Evolutionary conservation across 2,113 vertebrate species (phyloP), one percentile per base, ranked within the genome.

Genomic region (Petroica traversi): DNA sequence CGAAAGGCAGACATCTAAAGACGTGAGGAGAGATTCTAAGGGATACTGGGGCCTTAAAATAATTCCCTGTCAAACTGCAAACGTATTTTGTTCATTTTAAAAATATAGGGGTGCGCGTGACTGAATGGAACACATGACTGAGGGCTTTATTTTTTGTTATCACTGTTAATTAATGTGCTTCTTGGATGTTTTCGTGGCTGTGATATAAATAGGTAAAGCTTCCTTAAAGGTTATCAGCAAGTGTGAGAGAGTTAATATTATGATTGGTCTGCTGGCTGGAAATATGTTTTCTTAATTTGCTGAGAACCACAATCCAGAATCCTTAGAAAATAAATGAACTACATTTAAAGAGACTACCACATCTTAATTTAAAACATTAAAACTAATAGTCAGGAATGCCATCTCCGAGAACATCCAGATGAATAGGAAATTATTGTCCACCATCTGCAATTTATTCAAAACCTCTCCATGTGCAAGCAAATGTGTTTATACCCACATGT

Each of bases 1-100:
- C 36, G 54, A 97, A 88, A 97, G 91, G 93, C 96, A 96, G 97
- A 97, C 63, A 57, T 97, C 96, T 97, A 89, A 95, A 97, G 95
- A 97, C 93, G 88, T 95, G 95, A 98, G 92, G 75, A n/a, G 33
- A 96, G 96, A 97, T 97, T 96, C 95, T 97, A 94, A 97, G 94
- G 93, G 92, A 95, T 89, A 93, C 85, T 58, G 59, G 19, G 75
- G 77, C 84, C 94, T 95, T 97, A 97, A 96, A 97, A 94, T 96
- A 95, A 85, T 83, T 74, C 93, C 81, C 86, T 25, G 20, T 57
- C 84, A 91, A 88, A 72, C 77, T 92, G 88, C 67, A 69, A 41
- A 69, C 74, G 59, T 67, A 93, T 96, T 95, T 80, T 69, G 62
- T 95, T 80, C 83, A 78, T 92, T 92, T 97, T 94, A 95, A 93